Base-by-base conservation (phyloP, 1,140 invertebrate species). In the Pentalonia nigronervosa region DNA sequence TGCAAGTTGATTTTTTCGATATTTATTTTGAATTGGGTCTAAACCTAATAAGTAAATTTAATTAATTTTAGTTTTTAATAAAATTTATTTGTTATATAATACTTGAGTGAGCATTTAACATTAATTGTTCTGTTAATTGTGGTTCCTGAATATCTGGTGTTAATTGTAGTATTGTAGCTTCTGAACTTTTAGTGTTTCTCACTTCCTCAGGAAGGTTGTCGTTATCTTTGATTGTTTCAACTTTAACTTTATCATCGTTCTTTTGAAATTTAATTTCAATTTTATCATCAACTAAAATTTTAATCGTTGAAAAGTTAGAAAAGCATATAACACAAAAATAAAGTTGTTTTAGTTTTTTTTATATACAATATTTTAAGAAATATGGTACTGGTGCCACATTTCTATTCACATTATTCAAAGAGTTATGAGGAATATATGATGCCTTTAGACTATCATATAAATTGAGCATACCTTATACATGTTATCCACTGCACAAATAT, bases 51-150 rank as follows among this genome's bases (percentile, higher is more conserved):
- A 47, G 34, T 48, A 81, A 34, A 84, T 41, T 25, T 23, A 48
- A 76, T 47, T 45, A 36, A 47, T 67, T 91, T 76, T 21, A 45
- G 14, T 34, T n/a, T 23, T n/a, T 81, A 21, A 3, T 34, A 76
- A 81, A 47, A 47, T 76, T 0, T 48, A 47, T 67, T 53, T 8
- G 14, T 21, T 60, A 60, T 41, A 76, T 30, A 25, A 53, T 96
- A 97, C 97, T 97, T 96, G 97, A 97, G 96, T 98, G 97, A 97
- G 98, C 30, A 30, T 11, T 98, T 95, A 98, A 98, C 94, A 41
- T 41, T 41, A 41, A 41, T 41, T 41, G 1, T 41, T 41, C 41
- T 98, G 99, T 94, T 41, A 98, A 98, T 94, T 84, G 47, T 67
- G 98, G 98, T 95, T 98, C 96, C 94, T 98, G 98, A 96, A 98